phyloP scores from a whole-genome alignment of 2,888 invertebrate species.

The Drosophila merina region DNA sequence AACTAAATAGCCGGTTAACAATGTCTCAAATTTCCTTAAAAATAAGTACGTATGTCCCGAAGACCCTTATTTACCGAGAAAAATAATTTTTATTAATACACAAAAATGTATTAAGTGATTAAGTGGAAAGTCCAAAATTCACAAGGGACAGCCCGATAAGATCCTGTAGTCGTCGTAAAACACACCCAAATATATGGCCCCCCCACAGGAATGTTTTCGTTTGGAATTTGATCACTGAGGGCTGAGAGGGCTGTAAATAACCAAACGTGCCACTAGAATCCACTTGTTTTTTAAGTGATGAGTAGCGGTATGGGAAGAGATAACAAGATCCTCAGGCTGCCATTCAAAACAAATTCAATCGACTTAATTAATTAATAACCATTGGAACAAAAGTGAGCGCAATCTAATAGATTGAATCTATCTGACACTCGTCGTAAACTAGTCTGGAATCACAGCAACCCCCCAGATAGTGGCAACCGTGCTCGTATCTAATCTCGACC shows the following conservation, averaged over 20 bases:
- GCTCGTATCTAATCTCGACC: conserved; percentile 22
- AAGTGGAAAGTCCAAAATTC: conserved; percentile 2
- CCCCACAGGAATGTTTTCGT: conserved; percentile 5
- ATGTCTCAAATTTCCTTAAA: too few species aligned
- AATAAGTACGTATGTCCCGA: too few species aligned
- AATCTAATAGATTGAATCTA: conserved; percentile 1
- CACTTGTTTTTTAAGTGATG: conserved; percentile 5
- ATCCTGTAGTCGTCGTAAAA: conserved; percentile 16
- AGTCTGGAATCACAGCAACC: conserved; percentile 9
- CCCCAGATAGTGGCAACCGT: not conserved
- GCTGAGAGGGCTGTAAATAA: conserved; percentile 6
- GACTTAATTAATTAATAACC: not conserved
- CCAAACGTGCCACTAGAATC: conserved; percentile 1
- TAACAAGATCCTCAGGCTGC: not conserved
- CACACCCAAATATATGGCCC: conserved; percentile 13
- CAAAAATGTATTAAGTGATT: not conserved
- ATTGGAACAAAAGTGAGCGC: not conserved
- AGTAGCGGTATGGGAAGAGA: not conserved
- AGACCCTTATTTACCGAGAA: too few species aligned
- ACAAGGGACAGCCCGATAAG: conserved; percentile 10
- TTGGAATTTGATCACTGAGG: conserved; percentile 1
- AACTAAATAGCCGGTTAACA: too few species aligned
- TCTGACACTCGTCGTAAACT: conserved; percentile 1
- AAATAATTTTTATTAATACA: too few species aligned
- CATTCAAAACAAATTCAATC: not conserved